Conservation (phyloP, 2,888 invertebrate species). For the Agrypnus murinus region DNA sequence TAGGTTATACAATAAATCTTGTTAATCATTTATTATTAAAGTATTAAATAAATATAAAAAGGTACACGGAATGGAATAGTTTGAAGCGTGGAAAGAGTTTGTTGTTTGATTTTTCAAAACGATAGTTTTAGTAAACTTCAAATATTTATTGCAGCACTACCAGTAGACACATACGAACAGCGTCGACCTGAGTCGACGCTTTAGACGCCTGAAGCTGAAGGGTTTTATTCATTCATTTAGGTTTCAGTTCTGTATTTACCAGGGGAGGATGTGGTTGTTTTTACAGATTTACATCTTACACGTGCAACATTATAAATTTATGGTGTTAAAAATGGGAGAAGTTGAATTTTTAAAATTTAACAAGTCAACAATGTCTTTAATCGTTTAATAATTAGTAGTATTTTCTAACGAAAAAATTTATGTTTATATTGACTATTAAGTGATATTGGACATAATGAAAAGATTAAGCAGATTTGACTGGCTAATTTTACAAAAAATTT, state of each 20-base stretch:
- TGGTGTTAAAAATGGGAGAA: too few species aligned
- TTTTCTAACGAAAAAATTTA: too few species aligned
- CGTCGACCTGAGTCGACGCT: conserved; percentile 30
- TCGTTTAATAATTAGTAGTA: too few species aligned
- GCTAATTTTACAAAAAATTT: background rate
- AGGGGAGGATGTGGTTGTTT: background rate
- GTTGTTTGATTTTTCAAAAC: too few species aligned
- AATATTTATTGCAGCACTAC: background rate
- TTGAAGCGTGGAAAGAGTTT: too few species aligned
- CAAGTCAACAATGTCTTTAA: too few species aligned
- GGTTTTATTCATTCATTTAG: conserved; percentile 28
- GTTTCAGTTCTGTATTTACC: conserved; percentile 19
- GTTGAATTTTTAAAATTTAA: too few species aligned
- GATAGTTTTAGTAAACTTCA: background rate
- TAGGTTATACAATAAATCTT: too few species aligned
- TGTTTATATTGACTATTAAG: too few species aligned
- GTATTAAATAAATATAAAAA: too few species aligned
- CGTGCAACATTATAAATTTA: conserved; percentile 12
- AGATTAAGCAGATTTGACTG: background rate
- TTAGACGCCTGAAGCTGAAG: conserved; percentile 22
- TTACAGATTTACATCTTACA: background rate
- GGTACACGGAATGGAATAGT: too few species aligned
- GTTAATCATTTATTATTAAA: too few species aligned
- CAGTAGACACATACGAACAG: conserved; percentile 1
- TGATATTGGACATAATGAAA: background rate